phyloP scores from a whole-genome alignment of 2,113 vertebrate genomes.

The Tauraco erythrolophus region DNA sequence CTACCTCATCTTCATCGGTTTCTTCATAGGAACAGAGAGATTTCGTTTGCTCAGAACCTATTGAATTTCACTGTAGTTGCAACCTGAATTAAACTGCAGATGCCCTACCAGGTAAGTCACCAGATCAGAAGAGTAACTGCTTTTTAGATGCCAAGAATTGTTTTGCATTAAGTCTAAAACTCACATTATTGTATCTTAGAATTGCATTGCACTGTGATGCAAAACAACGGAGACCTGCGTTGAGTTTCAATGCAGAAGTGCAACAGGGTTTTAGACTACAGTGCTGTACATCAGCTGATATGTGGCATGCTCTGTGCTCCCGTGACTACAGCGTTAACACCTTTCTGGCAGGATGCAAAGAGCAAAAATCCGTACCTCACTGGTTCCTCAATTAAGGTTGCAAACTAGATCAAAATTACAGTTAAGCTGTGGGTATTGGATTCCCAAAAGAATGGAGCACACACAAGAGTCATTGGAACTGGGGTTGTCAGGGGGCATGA shows the following conservation, averaged over 20 bases:
- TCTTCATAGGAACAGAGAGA: neutral
- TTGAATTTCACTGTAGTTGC: neutral
- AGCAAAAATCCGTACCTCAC: neutral
- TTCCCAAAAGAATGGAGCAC: neutral
- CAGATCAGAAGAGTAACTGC: neutral
- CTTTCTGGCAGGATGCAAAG: neutral
- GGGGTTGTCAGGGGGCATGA: neutral
- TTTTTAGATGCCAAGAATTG: neutral
- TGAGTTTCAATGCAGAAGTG: neutral
- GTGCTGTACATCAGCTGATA: neutral
- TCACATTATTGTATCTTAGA: neutral
- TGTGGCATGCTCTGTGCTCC: rapidly evolving
- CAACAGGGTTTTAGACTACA: neutral
- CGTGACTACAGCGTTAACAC: rapidly evolving
- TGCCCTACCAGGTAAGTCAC: neutral
- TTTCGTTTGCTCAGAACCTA: neutral
- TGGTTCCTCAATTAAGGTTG: neutral
- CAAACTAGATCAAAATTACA: neutral
- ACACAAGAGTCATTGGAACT: neutral
- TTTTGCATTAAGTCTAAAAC: neutral
- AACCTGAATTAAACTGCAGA: neutral
- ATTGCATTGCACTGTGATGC: neutral
- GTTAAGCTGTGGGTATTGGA: neutral
- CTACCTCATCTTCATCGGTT: neutral
- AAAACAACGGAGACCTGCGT: neutral